Conservation (phyloP, 2,888 invertebrate genomes). For the Pogonocherus hispidulus region DNA sequence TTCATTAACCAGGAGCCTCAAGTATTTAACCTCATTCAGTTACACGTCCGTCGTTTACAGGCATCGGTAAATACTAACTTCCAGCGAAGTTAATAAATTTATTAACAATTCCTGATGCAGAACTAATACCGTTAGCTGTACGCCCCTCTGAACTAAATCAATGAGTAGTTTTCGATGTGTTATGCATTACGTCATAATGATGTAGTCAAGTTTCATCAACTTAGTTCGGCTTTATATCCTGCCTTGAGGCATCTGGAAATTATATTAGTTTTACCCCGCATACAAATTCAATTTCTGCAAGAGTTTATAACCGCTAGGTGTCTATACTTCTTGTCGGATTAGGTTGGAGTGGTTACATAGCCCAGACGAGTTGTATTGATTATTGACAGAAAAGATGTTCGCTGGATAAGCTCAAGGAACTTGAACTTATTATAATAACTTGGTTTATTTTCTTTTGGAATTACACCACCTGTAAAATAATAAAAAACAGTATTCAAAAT, state of each 20-base stretch:
- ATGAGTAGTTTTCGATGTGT: constrained; percentile 44
- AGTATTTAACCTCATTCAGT: not conserved
- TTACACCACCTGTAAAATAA: no score
- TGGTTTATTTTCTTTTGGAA: no score
- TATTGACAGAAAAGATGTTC: not conserved
- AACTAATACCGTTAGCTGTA: constrained; percentile 39
- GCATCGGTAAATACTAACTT: constrained; percentile 4
- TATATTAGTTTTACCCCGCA: constrained; percentile 47
- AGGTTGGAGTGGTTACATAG: constrained; percentile 16
- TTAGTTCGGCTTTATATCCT: constrained; percentile 44
- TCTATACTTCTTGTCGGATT: constrained; percentile 36
- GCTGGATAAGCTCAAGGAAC: no score
- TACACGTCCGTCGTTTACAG: not conserved
- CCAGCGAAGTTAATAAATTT: constrained; percentile 25
- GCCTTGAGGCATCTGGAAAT: constrained; percentile 45
- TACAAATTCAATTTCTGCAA: constrained; percentile 45
- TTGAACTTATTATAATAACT: no score
- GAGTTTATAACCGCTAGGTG: constrained; percentile 42
- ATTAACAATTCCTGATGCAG: constrained; percentile 37
- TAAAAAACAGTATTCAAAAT: no score
- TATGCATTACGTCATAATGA: constrained; percentile 48
- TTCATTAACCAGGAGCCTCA: no score
- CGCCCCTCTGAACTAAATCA: constrained; percentile 40
- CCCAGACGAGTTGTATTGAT: constrained; percentile 21
- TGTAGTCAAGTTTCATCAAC: constrained; percentile 50